Base-by-base conservation (phyloP, 1,140 invertebrate species). In the Spodoptera frugiperda region DNA sequence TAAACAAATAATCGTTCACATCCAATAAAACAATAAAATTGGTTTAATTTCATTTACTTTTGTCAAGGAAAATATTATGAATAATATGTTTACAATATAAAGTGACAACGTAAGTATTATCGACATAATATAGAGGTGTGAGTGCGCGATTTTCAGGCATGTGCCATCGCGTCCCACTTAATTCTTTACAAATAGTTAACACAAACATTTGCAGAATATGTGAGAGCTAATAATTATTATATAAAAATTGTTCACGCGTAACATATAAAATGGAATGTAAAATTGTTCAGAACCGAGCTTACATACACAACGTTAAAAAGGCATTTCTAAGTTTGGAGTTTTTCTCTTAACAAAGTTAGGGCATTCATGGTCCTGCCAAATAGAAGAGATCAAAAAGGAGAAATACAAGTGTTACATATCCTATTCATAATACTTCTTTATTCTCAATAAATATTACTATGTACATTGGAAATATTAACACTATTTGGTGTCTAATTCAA, bases 401-500 rank as follows among this genome's bases (percentile, higher is more conserved):
- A 61, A 59, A 73, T 73, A 59, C 14, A 57, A 73, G 6, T 61
- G 39, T 44, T 61, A 65, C 57, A 67, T 76, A 68, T 53, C 53
- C 33, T 76, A 76, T 76, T 76, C 57, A 57, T 76, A 68, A 76
- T 67, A 73, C 63, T 46, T 55, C 25, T 65, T 59, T 73, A 73
- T 73, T 61, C 59, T 73, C 71, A 75, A 63, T 75, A 75, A 75
- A 75, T 63, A 75, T 75, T 65, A 75, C 72, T 75, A 75, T 75
- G 72, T 75, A 75, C 72, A 75, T 54, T 53, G 57, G 53, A 63
- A 75, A 67, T 76, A 68, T 57, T 73, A 76, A 67, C 65, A 53
- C 61, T 77, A 75, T 78, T 39, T 71, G 76, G 55, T 76, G 59
- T 77, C 74, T 80, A 77, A 70, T 59, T 61, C 65, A 77, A 75